phyloP scores from a whole-genome alignment of 1,140 invertebrate genomes.

The Triops longicaudatus region DNA sequence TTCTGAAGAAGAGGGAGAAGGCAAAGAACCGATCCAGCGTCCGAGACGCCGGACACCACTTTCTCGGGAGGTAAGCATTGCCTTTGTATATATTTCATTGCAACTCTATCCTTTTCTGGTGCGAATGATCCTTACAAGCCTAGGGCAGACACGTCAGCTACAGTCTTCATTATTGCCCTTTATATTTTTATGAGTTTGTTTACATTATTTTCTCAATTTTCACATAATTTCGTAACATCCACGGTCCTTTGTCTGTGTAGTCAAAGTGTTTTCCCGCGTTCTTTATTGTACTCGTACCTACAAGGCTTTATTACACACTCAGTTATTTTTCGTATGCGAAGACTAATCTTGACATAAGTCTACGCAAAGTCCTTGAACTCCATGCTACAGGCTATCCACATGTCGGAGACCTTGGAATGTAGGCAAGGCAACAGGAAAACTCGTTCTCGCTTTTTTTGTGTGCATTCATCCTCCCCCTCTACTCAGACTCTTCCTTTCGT shows the following conservation, averaged over 20 bases:
- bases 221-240: no score
- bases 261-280: no score
- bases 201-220: background rate
- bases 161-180: no score
- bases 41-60: background rate
- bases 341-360: background rate
- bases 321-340: slow-evolving; percentile 16
- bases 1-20: slow-evolving; percentile 23
- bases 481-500: background rate
- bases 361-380: background rate
- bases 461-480: background rate
- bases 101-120: background rate
- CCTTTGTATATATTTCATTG: background rate
- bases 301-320: background rate
- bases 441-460: background rate
- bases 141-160: no score
- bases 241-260: no score
- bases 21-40: background rate
- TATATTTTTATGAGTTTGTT: no score
- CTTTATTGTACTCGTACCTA: slow-evolving; percentile 1
- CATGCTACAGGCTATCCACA: background rate
- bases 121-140: background rate
- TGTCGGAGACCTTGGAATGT: background rate
- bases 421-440: slow-evolving; percentile 4
- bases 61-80: background rate